Percentiles rank a stretch among this genome's conserved stretches.
Evolutionary conservation across 1,140 invertebrate genomes (phyloP).

Genomic region (Drosophila busckii): DNA sequence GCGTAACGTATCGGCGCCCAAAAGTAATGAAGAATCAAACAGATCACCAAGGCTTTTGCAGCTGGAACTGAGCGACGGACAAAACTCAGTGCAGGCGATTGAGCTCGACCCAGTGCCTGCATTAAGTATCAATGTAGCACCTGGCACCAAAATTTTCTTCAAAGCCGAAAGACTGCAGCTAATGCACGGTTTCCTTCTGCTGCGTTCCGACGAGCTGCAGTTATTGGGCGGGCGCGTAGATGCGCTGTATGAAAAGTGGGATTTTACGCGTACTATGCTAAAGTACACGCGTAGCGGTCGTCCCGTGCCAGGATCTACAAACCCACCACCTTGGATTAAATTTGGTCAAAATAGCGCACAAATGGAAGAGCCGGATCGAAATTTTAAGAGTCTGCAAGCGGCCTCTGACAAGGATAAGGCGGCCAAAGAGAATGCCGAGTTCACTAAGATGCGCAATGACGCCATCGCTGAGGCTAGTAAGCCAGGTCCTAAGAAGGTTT

Average conservation of each 20-base stretch:
- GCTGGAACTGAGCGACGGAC: constrained; percentile 91
- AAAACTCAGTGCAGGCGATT: constrained; percentile 85
- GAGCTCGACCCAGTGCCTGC: constrained; percentile 85
- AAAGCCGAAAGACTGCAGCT: constrained; percentile 80
- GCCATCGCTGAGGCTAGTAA: constrained; percentile 92
- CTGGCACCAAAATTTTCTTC: constrained; percentile 85
- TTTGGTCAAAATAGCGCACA: constrained; percentile 87
- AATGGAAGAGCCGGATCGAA: constrained; percentile 81
- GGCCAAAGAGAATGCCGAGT: constrained; percentile 87
- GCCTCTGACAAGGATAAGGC: constrained; percentile 82
- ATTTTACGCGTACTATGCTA: constrained; percentile 88
- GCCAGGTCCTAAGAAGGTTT: constrained; percentile 86
- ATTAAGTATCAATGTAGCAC: constrained; percentile 86
- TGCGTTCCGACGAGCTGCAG: constrained; percentile 84
- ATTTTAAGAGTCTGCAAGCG: constrained; percentile 84
- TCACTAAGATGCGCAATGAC: constrained; percentile 90
- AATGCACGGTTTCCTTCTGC: constrained; percentile 85
- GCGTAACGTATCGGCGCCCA: constrained; percentile 92
- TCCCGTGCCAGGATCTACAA: constrained; percentile 83
- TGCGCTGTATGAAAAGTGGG: constrained; percentile 93
- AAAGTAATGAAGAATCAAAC: constrained; percentile 91
- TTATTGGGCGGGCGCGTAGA: constrained; percentile 90
- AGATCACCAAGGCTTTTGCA: constrained; percentile 90
- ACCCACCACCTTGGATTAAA: constrained; percentile 93
- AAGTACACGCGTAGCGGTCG: constrained; percentile 84